A percentile compares a stretch with the other conserved stretches of the same genome.
Conservation (phyloP, 2,888 invertebrate species). For the Polyommatus iphigenia region DNA sequence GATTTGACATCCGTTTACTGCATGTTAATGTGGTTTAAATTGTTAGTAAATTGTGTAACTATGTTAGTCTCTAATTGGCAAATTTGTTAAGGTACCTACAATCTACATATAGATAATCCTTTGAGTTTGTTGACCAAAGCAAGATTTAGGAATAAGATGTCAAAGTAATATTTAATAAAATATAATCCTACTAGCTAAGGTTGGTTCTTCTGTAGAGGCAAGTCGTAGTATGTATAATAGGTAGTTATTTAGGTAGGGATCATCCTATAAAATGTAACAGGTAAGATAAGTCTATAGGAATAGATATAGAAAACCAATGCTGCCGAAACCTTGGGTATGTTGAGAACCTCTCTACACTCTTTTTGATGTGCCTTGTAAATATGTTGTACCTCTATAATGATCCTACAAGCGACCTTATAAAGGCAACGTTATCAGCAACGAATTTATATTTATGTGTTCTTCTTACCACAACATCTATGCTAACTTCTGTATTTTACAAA, state of each 20-base stretch:
- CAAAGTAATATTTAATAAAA: background rate
- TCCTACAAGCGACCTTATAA: background rate
- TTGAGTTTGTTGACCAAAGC: too few relatives aligned
- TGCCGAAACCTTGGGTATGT: background rate
- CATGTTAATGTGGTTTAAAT: conserved; percentile 28
- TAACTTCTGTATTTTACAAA: background rate
- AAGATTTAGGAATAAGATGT: background rate
- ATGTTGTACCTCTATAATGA: background rate
- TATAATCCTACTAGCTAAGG: background rate
- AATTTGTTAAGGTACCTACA: background rate
- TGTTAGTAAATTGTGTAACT: conserved; percentile 24
- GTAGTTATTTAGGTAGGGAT: background rate
- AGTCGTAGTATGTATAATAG: background rate
- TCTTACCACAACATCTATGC: background rate
- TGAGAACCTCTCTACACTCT: too few relatives aligned
- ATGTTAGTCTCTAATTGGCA: background rate
- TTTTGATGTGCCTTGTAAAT: too few relatives aligned
- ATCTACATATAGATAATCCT: too few relatives aligned
- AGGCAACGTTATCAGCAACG: background rate
- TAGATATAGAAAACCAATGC: background rate
- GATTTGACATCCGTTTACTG: conserved; percentile 18
- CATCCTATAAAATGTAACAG: background rate
- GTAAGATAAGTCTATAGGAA: background rate
- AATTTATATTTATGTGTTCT: background rate
- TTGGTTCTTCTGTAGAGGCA: background rate